Conservation (phyloP, 2,888 invertebrate species). For the Emesis furor region DNA sequence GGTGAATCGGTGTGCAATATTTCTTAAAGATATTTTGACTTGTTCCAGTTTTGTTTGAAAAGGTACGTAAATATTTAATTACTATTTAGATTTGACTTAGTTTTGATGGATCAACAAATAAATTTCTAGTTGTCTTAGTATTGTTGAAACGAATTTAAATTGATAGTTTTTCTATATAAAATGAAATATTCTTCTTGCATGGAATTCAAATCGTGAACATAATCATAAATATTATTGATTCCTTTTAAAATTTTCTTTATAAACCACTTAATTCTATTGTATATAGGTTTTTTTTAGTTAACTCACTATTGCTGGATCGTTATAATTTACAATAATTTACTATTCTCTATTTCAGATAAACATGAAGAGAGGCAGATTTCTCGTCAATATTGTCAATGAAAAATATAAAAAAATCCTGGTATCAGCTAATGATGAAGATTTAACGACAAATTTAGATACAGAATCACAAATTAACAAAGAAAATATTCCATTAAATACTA, state of each 20-base stretch:
- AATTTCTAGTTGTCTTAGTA: slow-evolving; percentile 34
- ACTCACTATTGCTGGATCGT: slow-evolving; percentile 25
- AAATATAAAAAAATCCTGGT: not conserved
- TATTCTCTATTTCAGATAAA: slow-evolving; percentile 17
- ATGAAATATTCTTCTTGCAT: not conserved
- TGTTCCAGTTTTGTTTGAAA: slow-evolving; percentile 43
- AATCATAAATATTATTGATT: slow-evolving; percentile 1
- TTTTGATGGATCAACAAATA: slow-evolving; percentile 35
- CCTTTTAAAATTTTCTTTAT: not conserved
- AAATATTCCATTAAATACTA: slow-evolving; percentile 8
- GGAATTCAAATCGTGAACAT: not conserved
- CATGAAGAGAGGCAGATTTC: slow-evolving; percentile 5
- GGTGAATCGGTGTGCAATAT: slow-evolving; percentile 2
- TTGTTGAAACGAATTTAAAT: slow-evolving; percentile 30
- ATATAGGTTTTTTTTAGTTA: slow-evolving; percentile 21
- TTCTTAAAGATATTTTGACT: slow-evolving; percentile 33
- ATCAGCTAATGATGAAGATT: slow-evolving; percentile 2
- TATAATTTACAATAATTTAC: not conserved
- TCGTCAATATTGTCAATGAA: slow-evolving; percentile 26
- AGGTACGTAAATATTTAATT: slow-evolving; percentile 31
- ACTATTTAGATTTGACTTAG: slow-evolving; percentile 32
- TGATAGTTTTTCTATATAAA: not conserved
- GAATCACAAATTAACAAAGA: slow-evolving; percentile 2
- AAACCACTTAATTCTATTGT: slow-evolving; percentile 2
- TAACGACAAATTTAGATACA: not conserved